These are phyloP conservation scores for Orius insidiosus DNA, from an alignment of 1,140 invertebrate species.

Conservation along the genomic window DNA sequence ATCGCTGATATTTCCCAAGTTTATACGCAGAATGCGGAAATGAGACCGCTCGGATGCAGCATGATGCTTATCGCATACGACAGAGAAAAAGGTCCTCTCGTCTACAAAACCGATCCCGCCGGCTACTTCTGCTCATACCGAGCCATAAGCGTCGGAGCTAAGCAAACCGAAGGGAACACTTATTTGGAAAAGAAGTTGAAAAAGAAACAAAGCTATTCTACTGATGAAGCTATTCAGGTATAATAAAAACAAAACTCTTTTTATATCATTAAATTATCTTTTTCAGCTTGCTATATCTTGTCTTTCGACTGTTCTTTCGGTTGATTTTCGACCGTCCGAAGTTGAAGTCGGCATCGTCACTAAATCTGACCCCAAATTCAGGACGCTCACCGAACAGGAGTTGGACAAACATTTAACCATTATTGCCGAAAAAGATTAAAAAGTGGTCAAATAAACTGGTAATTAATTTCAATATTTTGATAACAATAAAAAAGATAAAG, in stretches of 20 bases:
- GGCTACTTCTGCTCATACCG: constrained; percentile 95
- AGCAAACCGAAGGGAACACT: constrained; percentile 90
- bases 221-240: constrained; percentile 66
- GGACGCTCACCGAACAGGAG: constrained; percentile 23
- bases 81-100: constrained; percentile 68
- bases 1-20: constrained; percentile 97
- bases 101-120: constrained; percentile 97
- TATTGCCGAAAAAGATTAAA: too few species aligned
- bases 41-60: constrained; percentile 94
- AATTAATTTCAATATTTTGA: too few species aligned
- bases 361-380: constrained; percentile 65
- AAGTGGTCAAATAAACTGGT: too few species aligned
- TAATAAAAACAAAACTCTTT: too few species aligned
- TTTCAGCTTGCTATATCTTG: constrained; percentile 84
- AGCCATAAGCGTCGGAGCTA: constrained; percentile 87
- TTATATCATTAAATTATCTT: neutral
- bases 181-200: constrained; percentile 98
- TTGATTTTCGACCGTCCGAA: constrained; percentile 92
- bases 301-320: constrained; percentile 78
- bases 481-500: too few species aligned
- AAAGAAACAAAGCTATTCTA: constrained; percentile 62
- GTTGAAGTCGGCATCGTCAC: constrained; percentile 91
- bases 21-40: constrained; percentile 99
- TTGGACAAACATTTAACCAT: too few species aligned
- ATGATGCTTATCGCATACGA: constrained; percentile 95